These are phyloP conservation scores for Dyspetes luteomarginatus DNA, from an alignment of 2,888 invertebrate species.

Conservation along the genomic window DNA sequence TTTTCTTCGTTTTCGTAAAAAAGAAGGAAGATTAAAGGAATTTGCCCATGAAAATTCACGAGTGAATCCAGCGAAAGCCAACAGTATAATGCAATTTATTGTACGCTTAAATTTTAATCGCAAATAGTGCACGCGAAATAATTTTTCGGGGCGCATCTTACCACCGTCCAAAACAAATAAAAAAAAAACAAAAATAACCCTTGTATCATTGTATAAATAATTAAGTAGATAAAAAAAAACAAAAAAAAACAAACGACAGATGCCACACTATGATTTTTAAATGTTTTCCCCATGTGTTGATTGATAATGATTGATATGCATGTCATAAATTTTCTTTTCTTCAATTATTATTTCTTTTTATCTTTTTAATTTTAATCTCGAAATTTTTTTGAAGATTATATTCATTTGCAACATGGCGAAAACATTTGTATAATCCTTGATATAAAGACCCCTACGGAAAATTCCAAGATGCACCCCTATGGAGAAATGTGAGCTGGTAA, in stretches of 20 bases:
- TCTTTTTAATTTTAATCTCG: neutral
- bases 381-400: neutral
- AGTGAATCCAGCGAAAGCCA: conserved; percentile 79
- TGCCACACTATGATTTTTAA: conserved; percentile 63
- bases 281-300: conserved; percentile 43
- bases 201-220: conserved; percentile 59
- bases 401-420: too few species aligned
- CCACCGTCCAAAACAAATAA: conserved; percentile 42
- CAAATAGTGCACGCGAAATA: conserved; percentile 60
- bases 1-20: neutral
- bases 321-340: too few species aligned
- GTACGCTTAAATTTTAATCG: conserved; percentile 51
- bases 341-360: neutral
- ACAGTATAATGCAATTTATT: conserved; percentile 72
- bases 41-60: conserved; percentile 73
- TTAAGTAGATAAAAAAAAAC: conserved; percentile 56
- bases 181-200: conserved; percentile 46
- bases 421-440: conserved; percentile 51
- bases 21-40: conserved; percentile 61
- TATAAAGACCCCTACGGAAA: conserved; percentile 62
- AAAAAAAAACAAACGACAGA: conserved; percentile 59
- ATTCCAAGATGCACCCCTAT: conserved; percentile 63
- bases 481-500: conserved; percentile 50
- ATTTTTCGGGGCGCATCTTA: conserved; percentile 64
- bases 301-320: too few species aligned